Percentiles rank a stretch among this genome's conserved stretches.
These are phyloP conservation scores for Caenorhabditis elegans DNA, from an alignment of 1,140 invertebrate species.

Conservation along the genomic window DNA sequence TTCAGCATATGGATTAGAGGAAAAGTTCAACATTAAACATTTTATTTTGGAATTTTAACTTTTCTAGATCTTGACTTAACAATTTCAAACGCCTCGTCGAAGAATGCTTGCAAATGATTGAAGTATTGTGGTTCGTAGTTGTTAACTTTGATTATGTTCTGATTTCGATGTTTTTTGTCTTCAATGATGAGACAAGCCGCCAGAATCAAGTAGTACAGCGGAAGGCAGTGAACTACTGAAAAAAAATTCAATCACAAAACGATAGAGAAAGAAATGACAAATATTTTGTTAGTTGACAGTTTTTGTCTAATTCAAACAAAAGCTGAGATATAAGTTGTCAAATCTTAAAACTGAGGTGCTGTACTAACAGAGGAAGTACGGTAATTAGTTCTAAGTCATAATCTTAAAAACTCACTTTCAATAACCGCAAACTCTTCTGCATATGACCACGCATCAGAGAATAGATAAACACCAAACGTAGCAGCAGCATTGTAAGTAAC, in stretches of 20 bases:
- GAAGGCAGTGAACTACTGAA: not conserved
- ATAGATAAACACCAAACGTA: not conserved
- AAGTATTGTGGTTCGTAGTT: not conserved
- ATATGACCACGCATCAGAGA: not conserved
- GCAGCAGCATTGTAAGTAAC: not conserved
- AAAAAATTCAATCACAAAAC: too few relatives aligned
- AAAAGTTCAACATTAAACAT: too few relatives aligned
- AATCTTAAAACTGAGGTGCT: too few relatives aligned
- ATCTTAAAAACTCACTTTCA: not conserved
- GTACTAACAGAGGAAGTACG: too few relatives aligned
- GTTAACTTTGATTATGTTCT: not conserved
- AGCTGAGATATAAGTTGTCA: too few relatives aligned
- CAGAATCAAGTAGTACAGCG: not conserved
- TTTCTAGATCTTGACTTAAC: too few relatives aligned
- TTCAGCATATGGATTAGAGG: too few relatives aligned
- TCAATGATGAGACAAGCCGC: not conserved
- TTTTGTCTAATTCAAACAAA: too few relatives aligned
- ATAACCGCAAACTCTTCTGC: not conserved
- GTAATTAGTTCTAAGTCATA: too few relatives aligned
- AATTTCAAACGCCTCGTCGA: slow-evolving; percentile 2
- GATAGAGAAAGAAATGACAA: too few relatives aligned
- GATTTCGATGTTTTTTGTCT: not conserved
- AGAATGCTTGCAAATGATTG: not conserved
- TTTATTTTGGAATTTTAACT: too few relatives aligned
- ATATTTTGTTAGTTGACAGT: too few relatives aligned